Evolutionary conservation across 2,888 invertebrate species (phyloP), one percentile per base, ranked within the genome.

Genomic region (Seira sanloemensis): DNA sequence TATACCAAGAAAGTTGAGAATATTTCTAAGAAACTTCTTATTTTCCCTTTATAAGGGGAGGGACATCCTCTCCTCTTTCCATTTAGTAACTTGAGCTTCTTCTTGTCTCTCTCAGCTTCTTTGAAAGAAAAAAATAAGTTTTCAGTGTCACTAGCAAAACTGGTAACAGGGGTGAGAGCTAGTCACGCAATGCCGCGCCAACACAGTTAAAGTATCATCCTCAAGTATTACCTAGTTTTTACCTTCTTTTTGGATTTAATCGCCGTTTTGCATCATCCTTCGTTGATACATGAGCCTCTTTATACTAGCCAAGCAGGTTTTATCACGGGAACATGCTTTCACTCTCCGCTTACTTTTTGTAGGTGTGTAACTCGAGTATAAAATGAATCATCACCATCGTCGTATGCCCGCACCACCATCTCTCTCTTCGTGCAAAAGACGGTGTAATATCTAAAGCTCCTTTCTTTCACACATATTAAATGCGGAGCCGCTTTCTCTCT

Each of bases 111-210:
- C 50, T 76, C 50, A 37, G 65, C 67, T 66, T 65, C 4, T 24
- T 37, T n/a, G 25, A 72, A 79, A 79, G n/a, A n/a, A n/a, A n/a
- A n/a, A n/a, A n/a, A n/a, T n/a, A n/a, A 73, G 67, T 79, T 79
- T 79, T 79, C 73, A 79, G 79, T 79, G 79, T 79, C 79, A 79
- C 65, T n/a, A 18, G 66, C 66, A 66, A 23, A 66, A 4, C 58
- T 58, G 7, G 12, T 46, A 5, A 46, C 46, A 5, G 12, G 46
- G 46, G 46, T 58, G 7, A n/a, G n/a, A n/a, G n/a, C n/a, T n/a
- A n/a, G n/a, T n/a, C n/a, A n/a, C n/a, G n/a, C n/a, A n/a, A n/a
- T n/a, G n/a, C n/a, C n/a, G n/a, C n/a, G n/a, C n/a, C n/a, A n/a
- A n/a, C n/a, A n/a, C n/a, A n/a, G n/a, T n/a, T n/a, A 37, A 37